Base-by-base conservation (phyloP, 2,113 vertebrate genomes). In the Romanogobio albipinnatus region DNA sequence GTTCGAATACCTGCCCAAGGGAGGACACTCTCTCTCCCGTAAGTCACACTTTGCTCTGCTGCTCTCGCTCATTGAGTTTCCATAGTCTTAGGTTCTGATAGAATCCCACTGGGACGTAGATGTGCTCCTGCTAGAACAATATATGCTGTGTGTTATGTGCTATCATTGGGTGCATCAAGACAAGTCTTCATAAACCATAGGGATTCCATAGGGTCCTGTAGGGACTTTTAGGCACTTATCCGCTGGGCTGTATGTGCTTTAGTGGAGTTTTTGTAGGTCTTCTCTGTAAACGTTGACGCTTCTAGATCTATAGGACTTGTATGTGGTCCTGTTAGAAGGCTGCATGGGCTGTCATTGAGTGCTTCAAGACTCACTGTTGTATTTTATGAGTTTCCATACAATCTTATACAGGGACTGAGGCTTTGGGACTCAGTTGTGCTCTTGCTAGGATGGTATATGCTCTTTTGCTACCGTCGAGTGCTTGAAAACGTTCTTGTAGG, bases 1-100 rank as follows among this genome's bases (percentile, higher is more conserved):
- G 76, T 97, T 97, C 47, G 97, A 99, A 93, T 99, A 97, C 95
- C 93, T 99, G 85, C 98, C 98, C 93, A 97, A 97, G 92, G 97
- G 97, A 94, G 93, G 95, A 33, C 97, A 98, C 91, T 96, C 96
- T 9, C 94, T 99, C 89, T 98, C 97, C 75, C 93, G 97, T 99
- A 97, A 99, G 98, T 99, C 91, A 78, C 64, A 89, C 78, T 84
- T 81, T 53, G 80, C 76, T 85, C 87, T 71, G 73, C 88, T 85
- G 64, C 61, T 89, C 64, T 53, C 9, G 49, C 11, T 78, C 29
- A 43, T 86, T 6, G 58, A 78, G 75, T 26, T 33, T 80, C 36
- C 14, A 19, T 15, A 76, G 43, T 62, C 24, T 24, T 62, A 19
- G 5, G 26, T n/a, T 56, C 43, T 76, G 17, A 26, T 39, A 68